These are phyloP conservation scores for Neostethus bicornis DNA, from an alignment of 2,797 vertebrate species.

Conservation along the genomic window DNA sequence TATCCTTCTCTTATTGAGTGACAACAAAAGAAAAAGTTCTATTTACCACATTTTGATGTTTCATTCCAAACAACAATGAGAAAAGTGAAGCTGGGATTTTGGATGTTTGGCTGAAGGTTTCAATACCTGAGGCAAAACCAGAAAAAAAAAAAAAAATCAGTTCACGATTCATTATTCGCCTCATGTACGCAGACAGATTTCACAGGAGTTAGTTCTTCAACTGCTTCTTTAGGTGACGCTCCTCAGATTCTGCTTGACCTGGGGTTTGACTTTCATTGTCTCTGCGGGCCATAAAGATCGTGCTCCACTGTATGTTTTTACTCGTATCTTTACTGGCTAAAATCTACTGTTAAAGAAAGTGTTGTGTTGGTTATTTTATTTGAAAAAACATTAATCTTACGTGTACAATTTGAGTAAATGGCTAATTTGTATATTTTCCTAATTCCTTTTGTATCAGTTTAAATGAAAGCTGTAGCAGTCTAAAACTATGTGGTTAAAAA, in stretches of 20 bases:
- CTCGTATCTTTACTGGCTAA: background rate
- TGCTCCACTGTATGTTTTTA: background rate
- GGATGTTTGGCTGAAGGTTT: slow-evolving; percentile 18
- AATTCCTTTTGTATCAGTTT: too few species aligned
- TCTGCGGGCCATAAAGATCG: too few species aligned
- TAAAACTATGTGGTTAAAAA: too few species aligned
- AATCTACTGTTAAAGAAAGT: background rate
- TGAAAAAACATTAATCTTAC: background rate
- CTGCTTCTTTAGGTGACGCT: slow-evolving; percentile 28
- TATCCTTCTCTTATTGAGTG: slow-evolving; percentile 5
- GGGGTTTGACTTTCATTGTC: too few species aligned
- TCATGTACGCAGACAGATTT: slow-evolving; percentile 37
- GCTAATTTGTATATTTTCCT: too few species aligned
- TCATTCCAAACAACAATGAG: slow-evolving; percentile 18
- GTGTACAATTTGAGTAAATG: too few species aligned
- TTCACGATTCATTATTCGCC: slow-evolving; percentile 46
- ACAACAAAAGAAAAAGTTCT: slow-evolving; percentile 7
- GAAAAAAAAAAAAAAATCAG: slow-evolving; percentile 4
- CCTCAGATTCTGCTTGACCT: slow-evolving; percentile 5
- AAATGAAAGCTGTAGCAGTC: too few species aligned
- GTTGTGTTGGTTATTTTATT: background rate
- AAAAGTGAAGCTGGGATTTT: slow-evolving; percentile 24
- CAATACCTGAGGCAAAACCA: slow-evolving; percentile 11
- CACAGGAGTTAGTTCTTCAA: slow-evolving; percentile 23
- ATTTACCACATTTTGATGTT: background rate